Evolutionary conservation across 2,113 vertebrate species (phyloP), one percentile per base, ranked within the genome.

Genomic region (Stomatorhinus ivindoensis): DNA sequence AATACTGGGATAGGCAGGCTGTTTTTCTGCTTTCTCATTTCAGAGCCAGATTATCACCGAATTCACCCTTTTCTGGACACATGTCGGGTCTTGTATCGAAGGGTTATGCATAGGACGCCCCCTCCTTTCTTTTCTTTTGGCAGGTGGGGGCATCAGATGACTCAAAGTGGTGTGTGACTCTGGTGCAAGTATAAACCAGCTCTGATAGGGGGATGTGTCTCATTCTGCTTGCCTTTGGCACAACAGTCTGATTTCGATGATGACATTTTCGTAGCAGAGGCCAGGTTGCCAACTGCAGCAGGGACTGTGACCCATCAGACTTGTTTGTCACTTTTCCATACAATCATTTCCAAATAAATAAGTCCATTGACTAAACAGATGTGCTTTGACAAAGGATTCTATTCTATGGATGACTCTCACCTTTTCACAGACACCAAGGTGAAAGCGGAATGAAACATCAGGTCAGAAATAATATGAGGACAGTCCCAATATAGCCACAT

Each of bases 301-400:
- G 76, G 90, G 35, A 88, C 93, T 94, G 94, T 94, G 94, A 94
- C 93, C 93, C 89, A 93, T 89, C 92, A 11, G 82, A 95, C 95
- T 92, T 92, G 94, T 94, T 94, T 90, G 93, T 93, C 90, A 93
- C 90, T 89, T 73, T 35, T 65, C 48, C 13, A 31, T 5, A 39
- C 3, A 15, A 27, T 83, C 35, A 83, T 46, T 83, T 83, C 39
- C 44, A 83, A 42, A 83, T 83, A 83, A 83, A 24, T 83, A 21
- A 24, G 80, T 21, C 73, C 73, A 80, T 80, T 80, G 35, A 80
- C 35, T 42, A 80, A 80, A 80, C 35, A 80, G 73, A 80, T 80
- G 5, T 80, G 73, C 31, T 80, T 92, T 85, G 44, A 47, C 83
- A 47, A 85, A 85, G 47, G n/a, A n/a, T 48, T 11, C 46, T 50